Percentiles rank a stretch among this genome's conserved stretches.
Evolutionary conservation across 1,140 invertebrate species (phyloP).

Genomic region (Amyelois transitella): DNA sequence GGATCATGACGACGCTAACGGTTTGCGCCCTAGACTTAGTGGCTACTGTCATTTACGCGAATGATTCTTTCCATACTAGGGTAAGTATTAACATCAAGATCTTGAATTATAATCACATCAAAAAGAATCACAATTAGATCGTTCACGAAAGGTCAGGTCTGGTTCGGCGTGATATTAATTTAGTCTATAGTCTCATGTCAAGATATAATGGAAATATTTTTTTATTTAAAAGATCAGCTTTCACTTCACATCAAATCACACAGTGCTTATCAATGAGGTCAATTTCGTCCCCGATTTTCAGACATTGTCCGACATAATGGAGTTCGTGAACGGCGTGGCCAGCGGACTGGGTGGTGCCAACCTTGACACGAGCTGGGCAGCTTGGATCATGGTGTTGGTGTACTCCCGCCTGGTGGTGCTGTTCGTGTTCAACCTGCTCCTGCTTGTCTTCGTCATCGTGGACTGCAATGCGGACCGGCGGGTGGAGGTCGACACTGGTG

Average conservation of each 20-base stretch:
- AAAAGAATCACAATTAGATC: too few relatives aligned
- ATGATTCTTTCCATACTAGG: constrained; percentile 47
- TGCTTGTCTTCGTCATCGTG: constrained; percentile 32
- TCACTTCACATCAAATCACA: too few relatives aligned
- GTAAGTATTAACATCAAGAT: constrained; percentile 19
- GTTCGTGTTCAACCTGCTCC: constrained; percentile 34
- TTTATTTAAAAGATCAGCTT: too few relatives aligned
- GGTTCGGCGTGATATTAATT: too few relatives aligned
- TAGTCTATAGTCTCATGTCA: not conserved
- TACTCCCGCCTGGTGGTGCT: constrained; percentile 42
- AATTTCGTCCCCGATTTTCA: too few relatives aligned
- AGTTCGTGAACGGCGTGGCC: constrained; percentile 29
- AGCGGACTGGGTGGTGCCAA: constrained; percentile 27
- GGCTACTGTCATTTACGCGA: constrained; percentile 40
- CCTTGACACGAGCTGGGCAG: constrained; percentile 28
- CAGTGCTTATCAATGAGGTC: too few relatives aligned
- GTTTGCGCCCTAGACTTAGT: constrained; percentile 34
- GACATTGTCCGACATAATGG: constrained; percentile 41
- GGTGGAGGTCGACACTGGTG: constrained; percentile 12
- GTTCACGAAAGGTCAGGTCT: too few relatives aligned
- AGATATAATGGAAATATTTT: not conserved
- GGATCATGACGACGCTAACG: constrained; percentile 29
- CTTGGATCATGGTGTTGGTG: constrained; percentile 46
- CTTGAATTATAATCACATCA: too few relatives aligned
- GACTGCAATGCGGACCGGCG: constrained; percentile 17